Conservation (phyloP, 2,797 vertebrate species). For the Cuculus canorus region DNA sequence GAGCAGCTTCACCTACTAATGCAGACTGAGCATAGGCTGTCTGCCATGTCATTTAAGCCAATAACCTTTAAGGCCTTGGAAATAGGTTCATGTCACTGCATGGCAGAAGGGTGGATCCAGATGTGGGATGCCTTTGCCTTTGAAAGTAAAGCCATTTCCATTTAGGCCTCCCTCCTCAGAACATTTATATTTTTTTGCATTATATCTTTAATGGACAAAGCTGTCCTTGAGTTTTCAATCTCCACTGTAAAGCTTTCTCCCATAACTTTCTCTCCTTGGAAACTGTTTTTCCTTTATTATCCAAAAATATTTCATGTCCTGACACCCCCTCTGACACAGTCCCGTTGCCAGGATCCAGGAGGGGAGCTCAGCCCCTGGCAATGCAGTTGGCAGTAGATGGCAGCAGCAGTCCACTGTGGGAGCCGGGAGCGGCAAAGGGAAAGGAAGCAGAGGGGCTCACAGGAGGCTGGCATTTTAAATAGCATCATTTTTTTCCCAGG, state of each 20-base stretch:
- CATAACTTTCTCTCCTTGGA: not conserved
- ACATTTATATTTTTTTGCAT: not conserved
- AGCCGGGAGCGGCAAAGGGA: not conserved
- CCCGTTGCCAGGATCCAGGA: not conserved
- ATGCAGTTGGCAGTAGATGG: constrained; percentile 69
- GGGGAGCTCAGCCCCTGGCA: not conserved
- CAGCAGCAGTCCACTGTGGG: constrained; percentile 61
- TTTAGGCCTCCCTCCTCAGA: not conserved
- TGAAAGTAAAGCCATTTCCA: not conserved
- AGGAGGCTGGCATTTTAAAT: constrained; percentile 54
- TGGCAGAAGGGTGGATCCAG: not conserved
- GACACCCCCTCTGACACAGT: not conserved
- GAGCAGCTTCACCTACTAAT: not conserved
- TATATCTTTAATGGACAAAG: not conserved
- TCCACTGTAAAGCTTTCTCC: not conserved
- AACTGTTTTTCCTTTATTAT: not conserved
- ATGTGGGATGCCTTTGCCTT: not conserved
- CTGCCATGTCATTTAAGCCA: not conserved
- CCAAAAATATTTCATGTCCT: not conserved
- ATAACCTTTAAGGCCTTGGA: not conserved
- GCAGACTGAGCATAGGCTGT: not conserved
- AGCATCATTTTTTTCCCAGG: not conserved
- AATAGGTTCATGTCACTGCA: not conserved
- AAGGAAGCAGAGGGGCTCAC: not conserved
- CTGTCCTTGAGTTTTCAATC: not conserved